Evolutionary conservation across 2,797 vertebrate genomes (phyloP).

Genomic region (Lophotriccus pileatus): DNA sequence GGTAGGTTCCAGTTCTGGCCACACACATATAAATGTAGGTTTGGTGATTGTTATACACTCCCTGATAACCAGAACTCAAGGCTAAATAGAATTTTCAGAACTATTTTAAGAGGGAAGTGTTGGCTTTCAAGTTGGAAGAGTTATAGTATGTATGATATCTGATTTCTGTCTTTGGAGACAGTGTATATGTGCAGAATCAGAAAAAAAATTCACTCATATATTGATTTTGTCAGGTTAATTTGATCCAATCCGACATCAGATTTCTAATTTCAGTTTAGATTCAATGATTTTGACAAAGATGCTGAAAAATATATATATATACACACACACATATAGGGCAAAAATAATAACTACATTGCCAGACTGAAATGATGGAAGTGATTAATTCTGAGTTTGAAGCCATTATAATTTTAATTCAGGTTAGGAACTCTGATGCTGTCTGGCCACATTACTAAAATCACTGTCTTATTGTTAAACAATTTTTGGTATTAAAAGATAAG

Average conservation of each 20-base stretch:
- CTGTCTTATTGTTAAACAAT: neutral
- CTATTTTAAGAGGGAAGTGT: neutral
- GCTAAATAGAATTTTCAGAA: neutral
- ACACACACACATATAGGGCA: neutral
- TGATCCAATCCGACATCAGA: neutral
- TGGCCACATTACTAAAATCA: neutral
- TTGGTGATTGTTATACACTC: neutral
- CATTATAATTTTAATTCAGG: neutral
- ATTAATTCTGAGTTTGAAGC: neutral
- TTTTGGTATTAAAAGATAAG: neutral
- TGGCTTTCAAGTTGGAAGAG: neutral
- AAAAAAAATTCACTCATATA: neutral
- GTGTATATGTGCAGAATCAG: rapidly evolving
- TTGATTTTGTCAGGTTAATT: neutral
- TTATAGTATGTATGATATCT: neutral
- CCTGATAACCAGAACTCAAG: neutral
- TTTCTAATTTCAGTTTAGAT: neutral
- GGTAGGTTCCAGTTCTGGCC: neutral
- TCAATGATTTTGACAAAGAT: neutral
- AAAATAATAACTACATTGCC: neutral
- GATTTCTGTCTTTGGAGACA: neutral
- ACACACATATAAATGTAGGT: neutral
- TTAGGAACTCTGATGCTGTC: neutral
- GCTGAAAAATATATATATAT: too few species aligned
- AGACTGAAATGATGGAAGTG: neutral